phyloP scores from a whole-genome alignment of 2,113 vertebrate genomes.

The Nerophis ophidion region DNA sequence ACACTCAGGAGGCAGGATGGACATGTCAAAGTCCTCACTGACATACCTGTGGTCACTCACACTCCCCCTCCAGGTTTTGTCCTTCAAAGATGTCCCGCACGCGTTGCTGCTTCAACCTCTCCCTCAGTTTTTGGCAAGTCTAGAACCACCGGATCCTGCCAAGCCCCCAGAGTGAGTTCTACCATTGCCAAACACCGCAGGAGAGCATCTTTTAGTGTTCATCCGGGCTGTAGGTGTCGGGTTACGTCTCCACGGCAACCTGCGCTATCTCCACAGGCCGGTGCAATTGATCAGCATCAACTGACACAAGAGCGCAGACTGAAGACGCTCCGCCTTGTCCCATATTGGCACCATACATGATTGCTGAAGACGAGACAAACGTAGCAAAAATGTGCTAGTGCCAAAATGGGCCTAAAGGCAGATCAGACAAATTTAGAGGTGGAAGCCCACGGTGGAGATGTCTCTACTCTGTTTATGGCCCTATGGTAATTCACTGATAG shows the following conservation, averaged over 20 bases:
- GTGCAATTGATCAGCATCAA: constrained; percentile 37
- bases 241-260: constrained; percentile 53
- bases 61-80: not conserved
- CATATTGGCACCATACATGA: constrained; percentile 99
- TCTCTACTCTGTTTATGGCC: constrained; percentile 99
- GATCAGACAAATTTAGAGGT: not conserved
- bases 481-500: constrained; percentile 99
- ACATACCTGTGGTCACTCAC: constrained; percentile 67
- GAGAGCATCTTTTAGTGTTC: constrained; percentile 49
- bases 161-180: constrained; percentile 99
- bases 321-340: constrained; percentile 74
- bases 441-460: constrained; percentile 74
- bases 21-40: constrained; percentile 58
- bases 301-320: not conserved
- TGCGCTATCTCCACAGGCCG: constrained; percentile 37
- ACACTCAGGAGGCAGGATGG: constrained; percentile 49
- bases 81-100: constrained; percentile 2
- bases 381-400: constrained; percentile 99
- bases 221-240: constrained; percentile 24
- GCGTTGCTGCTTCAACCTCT: constrained; percentile 47
- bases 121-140: constrained; percentile 97
- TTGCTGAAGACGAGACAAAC: constrained; percentile 84
- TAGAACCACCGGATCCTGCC: constrained; percentile 99
- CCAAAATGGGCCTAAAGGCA: constrained; percentile 89
- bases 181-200: constrained; percentile 97